These are phyloP conservation scores for Heliopora coerulea DNA, from an alignment of 92 coral and sea anemone genomes.

Conservation along the genomic window DNA sequence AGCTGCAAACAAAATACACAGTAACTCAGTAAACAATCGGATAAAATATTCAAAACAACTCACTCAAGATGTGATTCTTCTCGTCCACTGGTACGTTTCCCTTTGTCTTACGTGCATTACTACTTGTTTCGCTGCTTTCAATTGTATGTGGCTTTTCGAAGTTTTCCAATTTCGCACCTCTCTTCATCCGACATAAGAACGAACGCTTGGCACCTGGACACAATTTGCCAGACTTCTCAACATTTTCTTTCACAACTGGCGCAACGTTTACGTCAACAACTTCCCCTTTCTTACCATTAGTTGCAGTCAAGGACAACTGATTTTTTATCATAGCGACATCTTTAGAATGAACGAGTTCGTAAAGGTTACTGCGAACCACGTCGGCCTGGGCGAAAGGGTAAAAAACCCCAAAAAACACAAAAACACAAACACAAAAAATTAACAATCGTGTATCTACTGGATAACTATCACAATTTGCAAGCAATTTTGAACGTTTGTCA, in stretches of 20 bases:
- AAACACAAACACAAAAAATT: no score
- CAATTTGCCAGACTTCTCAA: slow-evolving; percentile 52
- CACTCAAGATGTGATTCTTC: background rate
- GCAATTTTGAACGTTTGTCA: no score
- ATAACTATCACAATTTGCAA: no score
- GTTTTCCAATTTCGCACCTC: slow-evolving; percentile 51
- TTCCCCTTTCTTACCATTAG: slow-evolving; percentile 54
- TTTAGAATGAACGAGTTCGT: slow-evolving; percentile 74
- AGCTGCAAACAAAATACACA: no score
- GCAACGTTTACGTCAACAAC: slow-evolving; percentile 45
- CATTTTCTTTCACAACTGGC: slow-evolving; percentile 46
- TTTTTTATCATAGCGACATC: slow-evolving; percentile 75
- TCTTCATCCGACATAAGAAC: slow-evolving; percentile 84
- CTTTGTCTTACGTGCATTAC: no score
- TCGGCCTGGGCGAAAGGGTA: no score
- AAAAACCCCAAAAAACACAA: no score
- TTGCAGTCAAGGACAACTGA: slow-evolving; percentile 65
- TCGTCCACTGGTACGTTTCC: background rate
- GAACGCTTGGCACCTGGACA: slow-evolving; percentile 91
- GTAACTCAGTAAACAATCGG: background rate
- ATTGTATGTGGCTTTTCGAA: background rate
- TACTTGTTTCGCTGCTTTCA: no score
- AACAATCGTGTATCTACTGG: no score
- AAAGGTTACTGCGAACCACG: slow-evolving; percentile 78
- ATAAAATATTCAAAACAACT: background rate